A percentile compares a stretch with the other conserved stretches of the same genome.
These are phyloP conservation scores for Meliscaeva auricollis DNA, from an alignment of 2,888 invertebrate genomes.

Conservation along the genomic window DNA sequence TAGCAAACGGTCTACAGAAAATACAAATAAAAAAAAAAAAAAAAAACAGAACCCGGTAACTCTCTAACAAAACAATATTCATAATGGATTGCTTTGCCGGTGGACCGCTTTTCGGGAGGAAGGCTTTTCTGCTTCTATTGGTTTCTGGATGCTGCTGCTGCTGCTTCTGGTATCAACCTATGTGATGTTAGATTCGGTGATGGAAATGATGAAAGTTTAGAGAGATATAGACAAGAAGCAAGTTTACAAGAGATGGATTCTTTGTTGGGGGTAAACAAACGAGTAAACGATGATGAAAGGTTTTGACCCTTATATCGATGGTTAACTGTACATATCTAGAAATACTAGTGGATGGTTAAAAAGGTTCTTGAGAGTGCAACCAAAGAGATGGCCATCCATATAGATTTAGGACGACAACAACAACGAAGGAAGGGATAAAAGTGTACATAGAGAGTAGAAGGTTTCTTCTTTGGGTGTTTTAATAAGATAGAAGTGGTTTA, in stretches of 20 bases:
- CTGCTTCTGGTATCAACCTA: conserved; percentile 37
- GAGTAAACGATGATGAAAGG: conserved; percentile 76
- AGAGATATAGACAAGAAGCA: conserved; percentile 27
- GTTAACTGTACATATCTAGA: conserved; percentile 8
- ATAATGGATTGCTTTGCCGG: conserved; percentile 74
- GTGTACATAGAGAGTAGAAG: no score
- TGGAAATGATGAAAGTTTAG: conserved; percentile 3
- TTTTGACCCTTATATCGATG: conserved; percentile 68
- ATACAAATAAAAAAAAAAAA: conserved; percentile 12
- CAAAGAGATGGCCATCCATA: conserved; percentile 2
- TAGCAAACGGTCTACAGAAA: conserved; percentile 2
- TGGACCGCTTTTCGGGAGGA: conserved; percentile 65
- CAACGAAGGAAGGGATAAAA: no score
- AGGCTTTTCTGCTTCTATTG: conserved; percentile 10
- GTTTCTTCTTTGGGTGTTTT: conserved; percentile 45
- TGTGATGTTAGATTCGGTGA: conserved; percentile 26
- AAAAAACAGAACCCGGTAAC: conserved; percentile 44
- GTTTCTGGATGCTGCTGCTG: conserved; percentile 5
- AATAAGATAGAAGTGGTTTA: conserved; percentile 71
- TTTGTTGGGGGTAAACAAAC: conserved; percentile 75
- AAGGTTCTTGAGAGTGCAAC: conserved; percentile 54
- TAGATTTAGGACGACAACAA: not conserved
- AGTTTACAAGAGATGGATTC: conserved; percentile 68
- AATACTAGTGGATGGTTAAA: conserved; percentile 14
- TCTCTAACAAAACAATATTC: conserved; percentile 75